Evolutionary conservation across 2,888 invertebrate species (phyloP).

Genomic region (Cordilura impudica): DNA sequence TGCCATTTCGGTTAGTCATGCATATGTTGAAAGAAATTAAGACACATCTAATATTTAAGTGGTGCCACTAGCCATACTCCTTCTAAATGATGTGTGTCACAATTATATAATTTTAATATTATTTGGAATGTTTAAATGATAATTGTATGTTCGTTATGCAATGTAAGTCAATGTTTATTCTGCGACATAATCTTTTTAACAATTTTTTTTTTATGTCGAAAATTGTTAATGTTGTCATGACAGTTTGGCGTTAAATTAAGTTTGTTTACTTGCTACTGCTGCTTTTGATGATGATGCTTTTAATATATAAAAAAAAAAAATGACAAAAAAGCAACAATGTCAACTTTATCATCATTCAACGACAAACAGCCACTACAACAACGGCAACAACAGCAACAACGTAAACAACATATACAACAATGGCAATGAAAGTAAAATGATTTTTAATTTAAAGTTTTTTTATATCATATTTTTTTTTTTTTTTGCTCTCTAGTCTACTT

Average conservation of each 20-base stretch:
- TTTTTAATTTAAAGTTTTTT: constrained; percentile 63
- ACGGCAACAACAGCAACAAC: constrained; percentile 8
- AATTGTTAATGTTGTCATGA: constrained; percentile 54
- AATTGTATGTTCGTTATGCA: neutral
- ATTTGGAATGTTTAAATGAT: too few relatives aligned
- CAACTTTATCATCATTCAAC: constrained; percentile 53
- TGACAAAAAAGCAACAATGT: constrained; percentile 26
- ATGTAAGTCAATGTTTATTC: neutral
- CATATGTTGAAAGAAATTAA: too few relatives aligned
- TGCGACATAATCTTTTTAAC: constrained; percentile 4
- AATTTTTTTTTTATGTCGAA: constrained; percentile 7
- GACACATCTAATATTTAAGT: too few relatives aligned
- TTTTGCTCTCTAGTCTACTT: constrained; percentile 35
- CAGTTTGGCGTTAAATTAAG: constrained; percentile 65
- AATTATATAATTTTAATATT: too few relatives aligned
- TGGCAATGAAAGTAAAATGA: constrained; percentile 59
- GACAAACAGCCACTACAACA: constrained; percentile 23
- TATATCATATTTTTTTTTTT: constrained; percentile 1
- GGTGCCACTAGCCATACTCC: too few relatives aligned
- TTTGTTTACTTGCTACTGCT: constrained; percentile 13
- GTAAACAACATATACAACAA: too few relatives aligned
- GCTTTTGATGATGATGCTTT: neutral
- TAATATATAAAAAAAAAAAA: too few relatives aligned
- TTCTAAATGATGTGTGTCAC: too few relatives aligned
- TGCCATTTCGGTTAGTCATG: too few relatives aligned